Base-by-base conservation (phyloP, 2,113 vertebrate genomes). In the Hemibagrus wyckioides region DNA sequence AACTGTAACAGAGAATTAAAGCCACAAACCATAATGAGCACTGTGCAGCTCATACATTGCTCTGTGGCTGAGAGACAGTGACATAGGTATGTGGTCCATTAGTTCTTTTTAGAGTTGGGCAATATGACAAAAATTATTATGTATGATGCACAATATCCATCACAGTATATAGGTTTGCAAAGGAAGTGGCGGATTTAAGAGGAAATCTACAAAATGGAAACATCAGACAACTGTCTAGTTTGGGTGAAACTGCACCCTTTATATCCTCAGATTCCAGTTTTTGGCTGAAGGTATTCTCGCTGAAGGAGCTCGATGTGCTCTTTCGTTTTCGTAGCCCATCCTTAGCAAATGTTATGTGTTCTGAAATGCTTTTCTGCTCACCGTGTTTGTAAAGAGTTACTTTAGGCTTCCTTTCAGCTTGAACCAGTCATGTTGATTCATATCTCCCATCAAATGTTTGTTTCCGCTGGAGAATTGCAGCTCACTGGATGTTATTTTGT, bases 11-110 rank as follows among this genome's bases (percentile, higher is more conserved):
- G 52, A 30, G 19, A 10, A 57, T 61, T 33, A 23, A 3, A 67
- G 28, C 82, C 83, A 80, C 87, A 80, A 85, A 56, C 75, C 48
- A 44, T 56, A 67, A 80, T 73, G 57, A 80, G 28, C 30, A 69
- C 85, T 25, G 25, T 48, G 63, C 65, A 82, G 36, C 85, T 86
- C 52, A 71, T 33, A 19, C 41, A 41, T 77, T 82, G 44, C 65
- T 48, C 33, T 17, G 10, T 52, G 39, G 50, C 36, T 52, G 59
- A 86, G 33, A 83, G 59, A 85, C 77, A 36, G 28, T 36, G 79
- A 83, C 63, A 30, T 48, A n/a, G 76, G 75, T 48, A 56, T 52
- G 82, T 89, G 84, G 85, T 85, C 85, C 19, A 73, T 86, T 75
- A n/a, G 39, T 86, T 80, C 63, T 33, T 67, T 80, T 57, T 82